These are phyloP conservation scores for Callyntrura sp. DNA, from an alignment of 2,888 invertebrate species.

Conservation along the genomic window DNA sequence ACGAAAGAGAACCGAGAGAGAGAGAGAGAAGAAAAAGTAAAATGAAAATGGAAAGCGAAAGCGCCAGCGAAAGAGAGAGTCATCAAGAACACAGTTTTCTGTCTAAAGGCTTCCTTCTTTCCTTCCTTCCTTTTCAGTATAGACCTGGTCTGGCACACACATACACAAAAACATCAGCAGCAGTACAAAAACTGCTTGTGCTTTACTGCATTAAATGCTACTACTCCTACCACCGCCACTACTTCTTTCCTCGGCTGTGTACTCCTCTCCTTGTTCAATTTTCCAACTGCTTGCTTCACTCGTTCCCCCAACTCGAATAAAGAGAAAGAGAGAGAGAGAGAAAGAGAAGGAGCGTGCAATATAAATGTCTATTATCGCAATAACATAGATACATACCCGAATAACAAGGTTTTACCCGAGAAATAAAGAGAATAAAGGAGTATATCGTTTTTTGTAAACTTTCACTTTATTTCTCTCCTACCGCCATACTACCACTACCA, in stretches of 20 bases:
- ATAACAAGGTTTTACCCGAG: too few relatives aligned
- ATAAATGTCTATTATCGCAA: too few relatives aligned
- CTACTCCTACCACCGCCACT: too few relatives aligned
- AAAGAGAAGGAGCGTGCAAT: too few relatives aligned
- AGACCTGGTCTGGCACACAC: background rate
- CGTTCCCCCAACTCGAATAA: background rate
- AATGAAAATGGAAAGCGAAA: constrained; percentile 20
- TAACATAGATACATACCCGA: background rate
- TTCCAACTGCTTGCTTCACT: constrained; percentile 36
- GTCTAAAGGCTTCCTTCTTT: constrained; percentile 70
- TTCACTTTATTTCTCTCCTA: constrained; percentile 56
- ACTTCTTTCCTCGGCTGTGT: background rate
- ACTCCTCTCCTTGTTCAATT: background rate
- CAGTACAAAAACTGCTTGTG: background rate
- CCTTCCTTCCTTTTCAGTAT: constrained; percentile 38
- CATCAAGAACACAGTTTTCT: constrained; percentile 63
- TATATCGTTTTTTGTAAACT: constrained; percentile 57
- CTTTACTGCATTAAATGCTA: background rate
- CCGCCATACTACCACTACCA: too few relatives aligned
- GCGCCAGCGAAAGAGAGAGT: constrained; percentile 23
- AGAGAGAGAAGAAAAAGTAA: background rate
- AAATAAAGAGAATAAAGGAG: background rate
- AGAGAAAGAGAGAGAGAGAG: background rate
- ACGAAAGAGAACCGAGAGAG: background rate
- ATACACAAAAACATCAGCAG: background rate